phyloP scores from a whole-genome alignment of 2,113 vertebrate genomes.

The Cavia porcellus region DNA sequence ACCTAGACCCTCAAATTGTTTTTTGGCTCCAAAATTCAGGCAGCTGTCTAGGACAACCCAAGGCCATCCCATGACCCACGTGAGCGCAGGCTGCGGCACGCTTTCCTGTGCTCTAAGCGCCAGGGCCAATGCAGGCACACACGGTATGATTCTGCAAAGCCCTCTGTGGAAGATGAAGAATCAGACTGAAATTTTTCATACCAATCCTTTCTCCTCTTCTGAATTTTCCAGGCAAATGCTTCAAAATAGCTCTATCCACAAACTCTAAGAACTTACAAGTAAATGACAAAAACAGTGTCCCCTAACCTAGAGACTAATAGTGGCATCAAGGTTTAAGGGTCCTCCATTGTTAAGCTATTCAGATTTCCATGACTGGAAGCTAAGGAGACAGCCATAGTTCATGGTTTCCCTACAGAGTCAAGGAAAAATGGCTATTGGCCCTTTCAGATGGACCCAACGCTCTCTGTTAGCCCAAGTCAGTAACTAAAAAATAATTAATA shows the following conservation, averaged over 20 bases:
- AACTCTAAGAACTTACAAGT: not conserved
- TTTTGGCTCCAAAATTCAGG: not conserved
- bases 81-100: not conserved
- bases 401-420: not conserved
- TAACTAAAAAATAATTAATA: slow-evolving; percentile 48
- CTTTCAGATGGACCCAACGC: not conserved
- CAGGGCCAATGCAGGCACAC: not conserved
- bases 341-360: not conserved
- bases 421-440: not conserved
- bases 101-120: not conserved
- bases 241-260: slow-evolving; percentile 5
- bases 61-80: fast-evolving
- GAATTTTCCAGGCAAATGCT: not conserved
- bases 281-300: not conserved
- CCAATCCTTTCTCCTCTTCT: not conserved
- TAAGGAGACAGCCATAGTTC: not conserved
- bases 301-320: not conserved
- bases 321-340: not conserved
- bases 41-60: not conserved
- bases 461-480: not conserved
- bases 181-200: not conserved
- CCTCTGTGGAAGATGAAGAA: not conserved
- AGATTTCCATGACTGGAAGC: not conserved
- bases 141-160: not conserved
- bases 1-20: not conserved